Evolutionary conservation across 1,140 invertebrate species (phyloP), one percentile per base, ranked within the genome.

Genomic region (Euura lappo): DNA sequence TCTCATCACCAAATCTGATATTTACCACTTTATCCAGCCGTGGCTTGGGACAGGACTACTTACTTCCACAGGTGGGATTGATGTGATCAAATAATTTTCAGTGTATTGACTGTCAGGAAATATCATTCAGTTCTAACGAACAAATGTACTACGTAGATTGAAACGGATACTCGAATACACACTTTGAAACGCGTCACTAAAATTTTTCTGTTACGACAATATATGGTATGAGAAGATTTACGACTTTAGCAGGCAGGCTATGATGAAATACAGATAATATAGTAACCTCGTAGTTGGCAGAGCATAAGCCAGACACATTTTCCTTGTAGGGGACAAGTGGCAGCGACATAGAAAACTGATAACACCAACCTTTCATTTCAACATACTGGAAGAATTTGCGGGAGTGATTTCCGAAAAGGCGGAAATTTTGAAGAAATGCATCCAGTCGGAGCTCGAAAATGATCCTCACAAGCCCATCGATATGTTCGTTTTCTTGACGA

Each of bases 301-400:
- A 28, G 28, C 28, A 28, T 28, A 28, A 28, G 28, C 28, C 28
- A 28, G 28, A 28, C 28, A 28, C 28, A 28, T 64, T 2, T 44
- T 10, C 42, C 71, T 13, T 76, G 45, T 68, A 91, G 93, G 93
- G 65, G 77, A 85, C n/a, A 94, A 95, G 81, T 98, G 96, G 96
- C 90, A 91, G 67, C 86, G 87, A 11, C 88, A 94, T n/a, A 88
- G 96, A 28, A 96, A 94, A 85, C 89, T 97, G 68, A 86, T 98
- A 6, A 94, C 94, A 2, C 96, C 96, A 6, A 92, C 95, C 0
- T 98, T 98, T 81, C 96, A 97, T 84, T 96, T 96, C 79, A 92
- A 93, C 79, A 95, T 97, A 70, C 85, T 97, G 2, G 92, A 96
- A 69, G 90, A 93, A 78, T 97, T 96, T 90, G 82, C 89, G 77